Base-by-base conservation (phyloP, 2,113 vertebrate species). In the Burhinus oedicnemus region DNA sequence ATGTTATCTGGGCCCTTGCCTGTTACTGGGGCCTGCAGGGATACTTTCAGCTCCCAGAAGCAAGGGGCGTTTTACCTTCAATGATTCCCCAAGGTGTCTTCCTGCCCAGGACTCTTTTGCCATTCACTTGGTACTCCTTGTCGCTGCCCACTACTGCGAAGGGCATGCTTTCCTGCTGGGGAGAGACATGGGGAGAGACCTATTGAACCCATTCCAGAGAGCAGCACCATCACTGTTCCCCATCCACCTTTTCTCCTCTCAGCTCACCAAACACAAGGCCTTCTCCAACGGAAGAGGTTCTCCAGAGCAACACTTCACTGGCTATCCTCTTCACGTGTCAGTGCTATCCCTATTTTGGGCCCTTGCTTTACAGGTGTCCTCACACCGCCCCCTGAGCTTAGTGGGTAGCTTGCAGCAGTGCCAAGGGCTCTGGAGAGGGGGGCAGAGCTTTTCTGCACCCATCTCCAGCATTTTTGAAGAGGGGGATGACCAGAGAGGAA, bases 111-210 rank as follows among this genome's bases (percentile, higher is more conserved):
- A 99, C 98, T 54, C 99, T 98, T 96, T 99, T 99, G 82, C 99
- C 98, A 27, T 99, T 99, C 92, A 99, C 99, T 97, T 99, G 99
- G 95, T 99, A 99, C 92, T 99, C 99, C 98, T 99, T 99, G 97
- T 99, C 99, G 5, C 99, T 99, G 83, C 99, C 99, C 94, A 99
- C 99, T 85, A 99, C 99, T 27, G 99, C 99, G 30, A 99, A 99
- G 69, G 99, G 99, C 99, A 99, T 99, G 82, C 98, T 98, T 97
- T 99, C 99, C 99, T 99, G 98, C 98, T 98, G 93, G 91, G 95
- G 60, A 94, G 68, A 97, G 83, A 94, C 57, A 84, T 0, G 16
- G 29, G 85, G 90, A 92, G 77, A 98, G 61, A 95, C 47, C 72
- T 96, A 54, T 34, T 96, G 85, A 96, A 60, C 72, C 40, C 60